Percentiles rank a stretch among this genome's conserved stretches.
These are phyloP conservation scores for Spinibarbus caldwelli DNA, from an alignment of 2,797 vertebrate species.

Conservation along the genomic window DNA sequence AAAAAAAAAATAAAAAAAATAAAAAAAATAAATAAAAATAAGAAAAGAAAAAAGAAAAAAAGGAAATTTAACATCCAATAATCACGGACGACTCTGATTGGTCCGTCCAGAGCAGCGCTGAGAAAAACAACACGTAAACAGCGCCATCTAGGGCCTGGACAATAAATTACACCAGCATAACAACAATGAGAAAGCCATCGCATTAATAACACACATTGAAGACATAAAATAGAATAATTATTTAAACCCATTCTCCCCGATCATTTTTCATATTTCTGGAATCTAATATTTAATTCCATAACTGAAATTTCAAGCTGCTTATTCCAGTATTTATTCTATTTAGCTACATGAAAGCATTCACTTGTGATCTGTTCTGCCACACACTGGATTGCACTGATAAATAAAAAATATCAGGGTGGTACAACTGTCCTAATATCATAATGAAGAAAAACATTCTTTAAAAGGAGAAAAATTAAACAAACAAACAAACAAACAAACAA, in stretches of 20 bases:
- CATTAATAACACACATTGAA: neutral
- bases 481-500: too few species aligned
- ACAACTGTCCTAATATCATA: too few species aligned
- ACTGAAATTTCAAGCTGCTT: neutral
- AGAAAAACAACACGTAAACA: neutral
- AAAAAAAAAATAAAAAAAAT: fast-evolving
- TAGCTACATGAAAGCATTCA: neutral
- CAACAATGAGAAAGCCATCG: neutral
- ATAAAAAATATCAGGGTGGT: too few species aligned
- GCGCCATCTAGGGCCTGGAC: neutral
- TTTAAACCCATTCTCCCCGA: neutral
- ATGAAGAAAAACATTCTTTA: too few species aligned
- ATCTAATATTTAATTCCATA: neutral
- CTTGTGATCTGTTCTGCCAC: neutral
- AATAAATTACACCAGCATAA: neutral
- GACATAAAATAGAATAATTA: neutral
- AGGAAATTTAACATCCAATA: neutral
- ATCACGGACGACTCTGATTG: neutral
- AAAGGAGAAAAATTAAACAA: too few species aligned
- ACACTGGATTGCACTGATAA: too few species aligned
- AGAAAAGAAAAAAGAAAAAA: fast-evolving
- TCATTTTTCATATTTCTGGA: neutral
- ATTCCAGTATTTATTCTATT: neutral
- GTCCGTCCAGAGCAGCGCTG: neutral
- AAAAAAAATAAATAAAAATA: too few species aligned